Evolutionary conservation across 2,888 invertebrate species (phyloP).

Genomic region (Plebejus anna): DNA sequence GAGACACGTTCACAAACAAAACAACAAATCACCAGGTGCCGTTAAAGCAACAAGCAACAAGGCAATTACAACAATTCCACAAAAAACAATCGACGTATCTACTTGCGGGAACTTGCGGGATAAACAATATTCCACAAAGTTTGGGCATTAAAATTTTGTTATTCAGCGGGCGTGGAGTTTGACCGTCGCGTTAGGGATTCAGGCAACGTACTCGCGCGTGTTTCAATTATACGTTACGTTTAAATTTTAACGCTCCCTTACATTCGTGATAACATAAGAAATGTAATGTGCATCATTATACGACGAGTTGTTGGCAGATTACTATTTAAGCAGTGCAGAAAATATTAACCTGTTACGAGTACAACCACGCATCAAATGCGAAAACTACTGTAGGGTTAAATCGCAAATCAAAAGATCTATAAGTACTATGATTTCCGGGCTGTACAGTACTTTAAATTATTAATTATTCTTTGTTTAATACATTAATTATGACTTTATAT

Average conservation of each 20-base stretch:
- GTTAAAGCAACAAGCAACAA: constrained; percentile 18
- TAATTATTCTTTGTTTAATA: no score
- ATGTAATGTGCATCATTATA: constrained; percentile 17
- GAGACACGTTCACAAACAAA: constrained; percentile 8
- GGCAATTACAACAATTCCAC: constrained; percentile 14
- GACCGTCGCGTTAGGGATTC: constrained; percentile 56
- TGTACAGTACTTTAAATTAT: no score
- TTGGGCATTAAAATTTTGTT: constrained; percentile 55
- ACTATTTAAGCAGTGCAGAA: not conserved
- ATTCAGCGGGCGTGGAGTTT: constrained; percentile 48
- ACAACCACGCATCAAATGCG: no score
- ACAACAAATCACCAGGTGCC: constrained; percentile 25
- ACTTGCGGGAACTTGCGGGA: constrained; percentile 35
- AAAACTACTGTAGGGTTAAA: no score
- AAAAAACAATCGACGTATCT: constrained; percentile 28
- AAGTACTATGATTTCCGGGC: no score
- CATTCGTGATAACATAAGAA: constrained; percentile 32
- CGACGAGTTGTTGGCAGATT: not conserved
- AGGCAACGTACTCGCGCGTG: constrained; percentile 50
- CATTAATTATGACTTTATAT: no score
- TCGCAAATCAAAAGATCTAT: no score
- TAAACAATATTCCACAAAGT: constrained; percentile 49
- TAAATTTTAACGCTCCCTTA: constrained; percentile 40
- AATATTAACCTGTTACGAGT: no score
- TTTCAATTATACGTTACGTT: constrained; percentile 55